phyloP scores from a whole-genome alignment of 2,797 vertebrate species.

The Furcifer pardalis region DNA sequence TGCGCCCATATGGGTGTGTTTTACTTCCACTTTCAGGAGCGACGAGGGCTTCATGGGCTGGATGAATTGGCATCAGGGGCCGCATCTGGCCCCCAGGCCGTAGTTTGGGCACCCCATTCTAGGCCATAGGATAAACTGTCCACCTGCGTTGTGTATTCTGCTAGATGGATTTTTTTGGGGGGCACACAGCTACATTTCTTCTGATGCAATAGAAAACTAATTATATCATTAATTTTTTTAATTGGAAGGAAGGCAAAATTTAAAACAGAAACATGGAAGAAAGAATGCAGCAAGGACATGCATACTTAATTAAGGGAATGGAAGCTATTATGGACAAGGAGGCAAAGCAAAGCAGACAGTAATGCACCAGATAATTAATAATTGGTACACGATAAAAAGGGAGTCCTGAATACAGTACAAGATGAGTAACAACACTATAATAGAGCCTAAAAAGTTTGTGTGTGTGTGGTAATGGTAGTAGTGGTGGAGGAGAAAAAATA shows the following conservation, averaged over 20 bases:
- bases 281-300: background rate
- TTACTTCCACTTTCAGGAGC: too few species aligned
- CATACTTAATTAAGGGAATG: slow-evolving; percentile 7
- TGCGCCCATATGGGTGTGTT: too few species aligned
- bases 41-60: too few species aligned
- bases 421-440: background rate
- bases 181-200: background rate
- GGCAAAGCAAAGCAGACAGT: background rate
- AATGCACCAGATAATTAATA: background rate
- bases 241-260: background rate
- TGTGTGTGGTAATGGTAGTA: too few species aligned
- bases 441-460: background rate
- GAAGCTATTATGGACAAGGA: background rate
- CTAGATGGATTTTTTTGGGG: background rate
- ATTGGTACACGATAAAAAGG: background rate
- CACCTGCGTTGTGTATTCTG: background rate
- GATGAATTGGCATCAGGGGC: too few species aligned
- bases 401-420: background rate
- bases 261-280: too few species aligned
- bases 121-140: background rate
- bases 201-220: slow-evolving; percentile 1
- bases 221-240: slow-evolving; percentile 10
- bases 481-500: too few species aligned
- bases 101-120: too few species aligned
- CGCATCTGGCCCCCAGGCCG: too few species aligned